A percentile compares a stretch with the other conserved stretches of the same genome.
Conservation (phyloP, 2,113 vertebrate genomes). For the Deroptyus accipitrinus region DNA sequence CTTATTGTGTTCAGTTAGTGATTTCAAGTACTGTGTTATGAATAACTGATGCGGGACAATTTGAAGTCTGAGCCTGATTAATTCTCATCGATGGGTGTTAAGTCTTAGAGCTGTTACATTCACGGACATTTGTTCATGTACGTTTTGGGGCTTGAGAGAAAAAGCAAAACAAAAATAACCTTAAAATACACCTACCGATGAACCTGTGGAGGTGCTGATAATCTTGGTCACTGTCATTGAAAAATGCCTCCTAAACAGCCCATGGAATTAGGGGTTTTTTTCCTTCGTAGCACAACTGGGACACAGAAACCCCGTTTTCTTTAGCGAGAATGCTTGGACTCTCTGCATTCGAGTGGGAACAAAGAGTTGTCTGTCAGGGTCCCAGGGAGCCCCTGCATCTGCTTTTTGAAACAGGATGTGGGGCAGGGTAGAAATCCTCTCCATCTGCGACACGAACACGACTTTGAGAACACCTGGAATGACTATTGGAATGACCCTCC, state of each 20-base stretch:
- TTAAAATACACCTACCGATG: neutral
- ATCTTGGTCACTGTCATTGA: neutral
- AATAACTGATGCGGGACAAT: neutral
- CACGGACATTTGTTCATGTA: neutral
- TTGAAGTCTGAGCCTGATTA: neutral
- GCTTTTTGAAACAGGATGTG: constrained; percentile 52
- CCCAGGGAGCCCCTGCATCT: constrained; percentile 24
- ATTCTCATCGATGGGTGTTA: neutral
- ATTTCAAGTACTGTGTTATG: neutral
- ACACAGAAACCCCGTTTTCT: neutral
- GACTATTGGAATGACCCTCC: neutral
- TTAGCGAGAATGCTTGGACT: neutral
- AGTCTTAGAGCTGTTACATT: neutral
- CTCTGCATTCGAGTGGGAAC: constrained; percentile 16
- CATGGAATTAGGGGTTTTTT: neutral
- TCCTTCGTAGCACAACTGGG: neutral
- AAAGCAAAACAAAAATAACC: neutral
- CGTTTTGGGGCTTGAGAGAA: neutral
- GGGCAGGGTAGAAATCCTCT: constrained; percentile 14
- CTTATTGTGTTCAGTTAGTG: neutral
- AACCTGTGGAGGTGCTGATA: neutral
- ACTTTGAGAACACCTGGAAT: constrained; percentile 50
- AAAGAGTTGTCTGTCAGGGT: constrained; percentile 50
- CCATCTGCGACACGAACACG: neutral
- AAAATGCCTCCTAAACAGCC: neutral